Evolutionary conservation across 1,140 invertebrate genomes (phyloP), one percentile per base, ranked within the genome.

Genomic region (Asobara japonica): DNA sequence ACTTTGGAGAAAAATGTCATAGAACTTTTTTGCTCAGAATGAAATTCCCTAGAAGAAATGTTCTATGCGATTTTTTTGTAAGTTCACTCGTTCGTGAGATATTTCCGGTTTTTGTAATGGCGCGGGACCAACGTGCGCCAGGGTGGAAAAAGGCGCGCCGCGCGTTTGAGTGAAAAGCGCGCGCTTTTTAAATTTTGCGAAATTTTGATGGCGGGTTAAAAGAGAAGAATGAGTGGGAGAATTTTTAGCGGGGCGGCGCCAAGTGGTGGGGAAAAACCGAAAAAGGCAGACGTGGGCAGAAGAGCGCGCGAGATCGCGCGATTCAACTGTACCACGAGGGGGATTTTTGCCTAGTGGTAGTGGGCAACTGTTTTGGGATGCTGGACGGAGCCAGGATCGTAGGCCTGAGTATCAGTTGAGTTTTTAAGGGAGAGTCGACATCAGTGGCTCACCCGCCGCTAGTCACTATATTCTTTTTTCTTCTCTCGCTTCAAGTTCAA

Each of bases 381-480:
- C 78, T 80, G 79, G 83, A 85, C 81, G 80, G 80, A 76, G 80
- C 82, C 80, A 83, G 79, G 81, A 82, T n/a, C 82, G 78, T 82
- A 56, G 51, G 51, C 51, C 51, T 56, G 51, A 56, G 22, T 22
- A 25, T 25, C 22, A 22, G 22, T 22, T 79, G 83, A 70, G 84
- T 86, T 84, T 86, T 86, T 86, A 86, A 86, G 83, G 84, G 84
- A 81, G 83, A 82, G 76, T 80, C 82, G 76, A 80, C 76, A 80
- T 77, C 81, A 80, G 76, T 79, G 79, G 81, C 78, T 56, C 51
- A 11, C 22, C 10, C 11, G 22, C 13, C 13, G 22, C 13, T 22
- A 25, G 13, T 25, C 3, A 25, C 18, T 18, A 45, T 11, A 13
- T 16, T 7, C 3, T 41, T 41, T 41, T 41, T 41, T 41, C n/a